Percentiles rank a stretch among this genome's conserved stretches.
These are phyloP conservation scores for Lateolabrax maculatus DNA, from an alignment of 2,797 vertebrate species.

Conservation along the genomic window DNA sequence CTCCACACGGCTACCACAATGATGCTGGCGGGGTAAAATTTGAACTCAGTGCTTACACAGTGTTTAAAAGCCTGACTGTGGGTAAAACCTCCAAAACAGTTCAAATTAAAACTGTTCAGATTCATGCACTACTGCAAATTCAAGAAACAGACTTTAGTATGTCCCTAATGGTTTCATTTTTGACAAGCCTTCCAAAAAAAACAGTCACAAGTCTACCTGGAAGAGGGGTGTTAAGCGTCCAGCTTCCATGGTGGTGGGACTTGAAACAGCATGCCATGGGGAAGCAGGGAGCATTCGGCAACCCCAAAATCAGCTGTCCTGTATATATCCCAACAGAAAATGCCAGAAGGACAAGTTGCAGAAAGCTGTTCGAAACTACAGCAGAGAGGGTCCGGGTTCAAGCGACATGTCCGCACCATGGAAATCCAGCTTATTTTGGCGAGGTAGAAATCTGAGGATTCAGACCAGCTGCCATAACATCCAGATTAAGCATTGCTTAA, in stretches of 20 bases:
- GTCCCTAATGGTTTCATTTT: background rate
- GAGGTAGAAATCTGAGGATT: constrained; percentile 61
- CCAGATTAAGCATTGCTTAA: constrained; percentile 69
- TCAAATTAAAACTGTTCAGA: background rate
- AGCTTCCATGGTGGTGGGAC: constrained; percentile 77
- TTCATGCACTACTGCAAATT: background rate
- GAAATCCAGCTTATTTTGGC: constrained; percentile 70
- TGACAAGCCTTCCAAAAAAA: constrained; percentile 4
- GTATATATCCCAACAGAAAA: constrained; percentile 47
- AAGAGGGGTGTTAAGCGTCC: constrained; percentile 77
- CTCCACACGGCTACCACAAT: background rate
- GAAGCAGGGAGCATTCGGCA: constrained; percentile 51
- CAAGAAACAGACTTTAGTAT: background rate
- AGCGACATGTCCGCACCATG: constrained; percentile 55
- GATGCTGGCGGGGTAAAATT: constrained; percentile 54
- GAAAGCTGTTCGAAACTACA: constrained; percentile 43
- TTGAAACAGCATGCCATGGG: constrained; percentile 87
- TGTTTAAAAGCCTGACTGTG: constrained; percentile 14
- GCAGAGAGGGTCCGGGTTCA: constrained; percentile 48
- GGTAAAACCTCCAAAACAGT: constrained; percentile 1
- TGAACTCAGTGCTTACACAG: constrained; percentile 35
- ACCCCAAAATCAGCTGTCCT: constrained; percentile 34
- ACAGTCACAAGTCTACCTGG: constrained; percentile 71
- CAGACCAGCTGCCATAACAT: constrained; percentile 71
- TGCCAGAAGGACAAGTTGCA: constrained; percentile 23